Evolutionary conservation across 2,888 invertebrate genomes (phyloP), one percentile per base, ranked within the genome.

Genomic region (Lithophane socia): DNA sequence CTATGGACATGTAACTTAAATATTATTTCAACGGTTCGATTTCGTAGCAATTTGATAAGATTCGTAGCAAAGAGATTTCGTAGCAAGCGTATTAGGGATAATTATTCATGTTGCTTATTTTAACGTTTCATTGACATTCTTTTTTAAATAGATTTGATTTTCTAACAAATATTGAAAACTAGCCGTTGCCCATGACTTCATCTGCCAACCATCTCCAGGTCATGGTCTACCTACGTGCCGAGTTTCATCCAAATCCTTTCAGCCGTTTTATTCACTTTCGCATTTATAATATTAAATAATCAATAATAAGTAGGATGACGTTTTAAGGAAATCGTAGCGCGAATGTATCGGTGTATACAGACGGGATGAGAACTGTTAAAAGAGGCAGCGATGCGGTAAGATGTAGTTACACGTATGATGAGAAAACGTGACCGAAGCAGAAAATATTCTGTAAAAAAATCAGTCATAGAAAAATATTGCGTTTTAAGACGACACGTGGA

Each of bases 361-460:
- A 88, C 91, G 90, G 92, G 92, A 93, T 88, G 90, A 79, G 64
- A 87, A 78, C 86, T 66, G 88, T 93, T 93, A 93, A 79, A 77
- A 77, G 78, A 88, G 52, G 86, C 91, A 92, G 82, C 91, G 89
- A 87, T 86, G 92, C 93, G 90, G 80, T 76, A 86, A 90, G 82
- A 84, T 65, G 18, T 60, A 44, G 66, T 79, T 66, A 79, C 56
- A 63, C 67, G 71, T 83, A 79, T 76, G 87, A 80, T 75, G 58
- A 70, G 73, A 77, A 80, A 89, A 91, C 91, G 91, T 90, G 90
- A 90, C 86, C 60, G 4, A 37, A 44, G 47, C 66, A 77, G 75
- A 69, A 82, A 56, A 83, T 44, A 37, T 1, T 72, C 37, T 70
- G 9, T n/a, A n/a, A 65, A 21, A 64, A 68, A 73, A 71, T 63